These are phyloP conservation scores for Tenthredo scrophulariae DNA, from an alignment of 2,888 invertebrate genomes.

Conservation along the genomic window DNA sequence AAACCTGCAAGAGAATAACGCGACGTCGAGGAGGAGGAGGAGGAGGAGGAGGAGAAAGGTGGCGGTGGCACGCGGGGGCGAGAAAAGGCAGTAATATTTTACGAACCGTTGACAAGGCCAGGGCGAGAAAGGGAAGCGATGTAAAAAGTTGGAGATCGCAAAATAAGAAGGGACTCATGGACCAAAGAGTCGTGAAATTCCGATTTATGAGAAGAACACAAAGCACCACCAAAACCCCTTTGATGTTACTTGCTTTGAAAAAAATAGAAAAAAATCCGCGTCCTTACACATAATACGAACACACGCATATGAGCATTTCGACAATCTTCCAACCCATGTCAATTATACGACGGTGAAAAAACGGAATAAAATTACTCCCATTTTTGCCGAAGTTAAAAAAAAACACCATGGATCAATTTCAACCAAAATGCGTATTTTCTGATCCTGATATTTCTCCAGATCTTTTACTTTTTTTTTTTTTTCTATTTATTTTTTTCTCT, in stretches of 20 bases:
- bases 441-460: not conserved
- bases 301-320: not conserved
- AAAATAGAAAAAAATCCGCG: not conserved
- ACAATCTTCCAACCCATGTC: not conserved
- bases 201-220: constrained; percentile 25
- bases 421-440: not conserved
- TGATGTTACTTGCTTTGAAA: not conserved
- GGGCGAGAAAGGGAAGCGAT: not conserved
- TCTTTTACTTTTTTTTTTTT: not conserved
- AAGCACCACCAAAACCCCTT: constrained; percentile 7
- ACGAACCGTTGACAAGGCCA: constrained; percentile 36
- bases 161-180: constrained; percentile 33
- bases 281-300: not conserved
- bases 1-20: not conserved
- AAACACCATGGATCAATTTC: too few species aligned
- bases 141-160: constrained; percentile 43
- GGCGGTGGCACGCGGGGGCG: not conserved
- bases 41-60: not conserved
- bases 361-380: not conserved
- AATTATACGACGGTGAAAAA: not conserved
- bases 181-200: constrained; percentile 26
- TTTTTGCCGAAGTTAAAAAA: not conserved
- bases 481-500: not conserved
- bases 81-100: constrained; percentile 42
- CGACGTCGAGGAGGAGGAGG: not conserved